A percentile compares a stretch with the other conserved stretches of the same genome.
phyloP scores from a whole-genome alignment of 2,888 invertebrate species.

The Blera fallax region DNA sequence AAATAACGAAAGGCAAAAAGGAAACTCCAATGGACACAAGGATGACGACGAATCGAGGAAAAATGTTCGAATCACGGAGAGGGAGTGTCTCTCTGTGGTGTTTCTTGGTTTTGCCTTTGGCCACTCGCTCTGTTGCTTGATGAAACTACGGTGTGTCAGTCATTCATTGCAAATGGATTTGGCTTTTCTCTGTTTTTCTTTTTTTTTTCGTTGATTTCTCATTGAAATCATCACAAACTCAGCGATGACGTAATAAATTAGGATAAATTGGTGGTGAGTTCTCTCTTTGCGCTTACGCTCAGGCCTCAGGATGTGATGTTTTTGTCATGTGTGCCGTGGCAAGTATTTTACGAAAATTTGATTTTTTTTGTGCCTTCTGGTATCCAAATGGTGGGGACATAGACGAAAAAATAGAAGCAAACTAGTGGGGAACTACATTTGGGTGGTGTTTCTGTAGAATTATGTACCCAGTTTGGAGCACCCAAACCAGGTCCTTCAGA shows the following conservation, averaged over 20 bases:
- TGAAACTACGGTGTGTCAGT: slow-evolving; percentile 46
- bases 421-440: not conserved
- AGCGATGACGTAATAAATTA: slow-evolving; percentile 67
- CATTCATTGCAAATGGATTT: slow-evolving; percentile 27
- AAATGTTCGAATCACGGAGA: slow-evolving; percentile 36
- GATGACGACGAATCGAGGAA: slow-evolving; percentile 6
- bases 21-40: slow-evolving; percentile 17
- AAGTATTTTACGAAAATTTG: not conserved
- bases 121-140: slow-evolving; percentile 33
- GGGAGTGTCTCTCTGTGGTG: slow-evolving; percentile 65
- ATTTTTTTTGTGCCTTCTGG: not conserved
- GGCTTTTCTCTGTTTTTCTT: not conserved
- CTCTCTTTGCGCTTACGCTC: slow-evolving; percentile 10
- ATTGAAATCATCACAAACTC: slow-evolving; percentile 15
- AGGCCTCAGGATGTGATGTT: not conserved
- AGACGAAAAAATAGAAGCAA: not conserved
- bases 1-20: slow-evolving; percentile 55
- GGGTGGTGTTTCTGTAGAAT: not conserved
- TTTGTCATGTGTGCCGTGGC: slow-evolving; percentile 20
- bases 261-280: slow-evolving; percentile 34
- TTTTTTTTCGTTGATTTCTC: not conserved
- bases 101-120: slow-evolving; percentile 11
- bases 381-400: not conserved
- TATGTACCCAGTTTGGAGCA: not conserved
- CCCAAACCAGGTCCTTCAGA: slow-evolving; percentile 39